Conservation (phyloP, 2,888 invertebrate genomes). For the Neoaliturus tenellus region DNA sequence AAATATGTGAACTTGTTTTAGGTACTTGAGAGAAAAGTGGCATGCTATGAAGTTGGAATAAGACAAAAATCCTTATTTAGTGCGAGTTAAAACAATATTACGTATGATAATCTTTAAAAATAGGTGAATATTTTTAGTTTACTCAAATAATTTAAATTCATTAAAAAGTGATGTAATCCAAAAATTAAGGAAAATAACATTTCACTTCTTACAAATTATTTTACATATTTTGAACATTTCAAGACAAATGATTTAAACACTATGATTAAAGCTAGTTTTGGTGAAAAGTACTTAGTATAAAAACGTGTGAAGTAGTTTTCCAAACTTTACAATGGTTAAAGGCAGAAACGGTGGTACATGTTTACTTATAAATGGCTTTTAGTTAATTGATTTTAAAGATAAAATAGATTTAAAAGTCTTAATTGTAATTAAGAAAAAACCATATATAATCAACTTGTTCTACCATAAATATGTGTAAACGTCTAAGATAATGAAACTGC, state of each 20-base stretch:
- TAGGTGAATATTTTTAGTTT: too few relatives aligned
- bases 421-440: not conserved
- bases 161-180: too few relatives aligned
- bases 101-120: too few relatives aligned
- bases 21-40: not conserved
- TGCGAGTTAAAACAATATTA: too few relatives aligned
- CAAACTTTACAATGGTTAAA: not conserved
- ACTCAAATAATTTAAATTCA: too few relatives aligned
- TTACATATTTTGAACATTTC: too few relatives aligned
- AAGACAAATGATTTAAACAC: not conserved
- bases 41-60: too few relatives aligned
- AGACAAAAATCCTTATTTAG: too few relatives aligned
- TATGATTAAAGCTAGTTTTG: not conserved
- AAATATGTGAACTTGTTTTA: conserved; percentile 12
- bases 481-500: not conserved
- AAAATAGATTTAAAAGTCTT: not conserved
- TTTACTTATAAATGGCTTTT: not conserved
- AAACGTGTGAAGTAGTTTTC: conserved; percentile 2
- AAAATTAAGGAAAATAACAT: too few relatives aligned
- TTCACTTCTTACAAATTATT: too few relatives aligned
- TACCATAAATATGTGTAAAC: not conserved
- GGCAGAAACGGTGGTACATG: conserved; percentile 3
- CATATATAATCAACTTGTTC: not conserved
- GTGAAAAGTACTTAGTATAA: not conserved
- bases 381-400: not conserved